phyloP scores from a whole-genome alignment of 2,113 vertebrate species.

The Pipa parva region DNA sequence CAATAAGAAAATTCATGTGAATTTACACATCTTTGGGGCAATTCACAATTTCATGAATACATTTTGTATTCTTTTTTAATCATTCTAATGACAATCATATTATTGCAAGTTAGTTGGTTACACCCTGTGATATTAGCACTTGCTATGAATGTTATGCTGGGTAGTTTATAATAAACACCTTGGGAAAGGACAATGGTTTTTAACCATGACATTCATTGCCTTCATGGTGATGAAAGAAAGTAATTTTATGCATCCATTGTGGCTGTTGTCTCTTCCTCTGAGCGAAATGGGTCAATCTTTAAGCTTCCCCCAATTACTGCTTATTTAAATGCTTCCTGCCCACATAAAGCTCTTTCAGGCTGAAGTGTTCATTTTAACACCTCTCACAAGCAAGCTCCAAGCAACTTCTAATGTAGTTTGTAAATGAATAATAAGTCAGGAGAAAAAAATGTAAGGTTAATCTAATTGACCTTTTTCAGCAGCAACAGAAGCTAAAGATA shows the following conservation, averaged over 20 bases:
- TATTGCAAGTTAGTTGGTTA: too few species aligned
- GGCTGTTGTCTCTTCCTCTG: not conserved
- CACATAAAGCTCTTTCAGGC: not conserved
- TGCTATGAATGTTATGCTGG: too few species aligned
- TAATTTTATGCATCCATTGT: not conserved
- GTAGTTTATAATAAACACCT: not conserved
- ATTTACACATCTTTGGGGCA: too few species aligned
- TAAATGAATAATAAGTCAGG: slow-evolving; percentile 71
- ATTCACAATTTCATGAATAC: too few species aligned
- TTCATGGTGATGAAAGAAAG: not conserved
- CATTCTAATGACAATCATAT: too few species aligned
- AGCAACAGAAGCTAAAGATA: slow-evolving; percentile 69
- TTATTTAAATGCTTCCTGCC: not conserved
- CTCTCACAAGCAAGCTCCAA: slow-evolving; percentile 42
- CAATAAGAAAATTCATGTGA: too few species aligned
- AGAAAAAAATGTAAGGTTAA: slow-evolving; percentile 75
- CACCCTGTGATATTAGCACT: too few species aligned
- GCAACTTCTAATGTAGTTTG: slow-evolving; percentile 69
- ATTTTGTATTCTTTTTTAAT: too few species aligned
- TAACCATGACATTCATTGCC: not conserved
- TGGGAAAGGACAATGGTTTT: not conserved
- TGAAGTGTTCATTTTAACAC: not conserved
- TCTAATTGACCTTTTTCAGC: slow-evolving; percentile 75
- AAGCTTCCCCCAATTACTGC: not conserved
- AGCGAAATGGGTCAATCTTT: not conserved